Evolutionary conservation across 2,888 invertebrate species (phyloP), one percentile per base, ranked within the genome.

Genomic region (Chrysotoxum bicinctum): DNA sequence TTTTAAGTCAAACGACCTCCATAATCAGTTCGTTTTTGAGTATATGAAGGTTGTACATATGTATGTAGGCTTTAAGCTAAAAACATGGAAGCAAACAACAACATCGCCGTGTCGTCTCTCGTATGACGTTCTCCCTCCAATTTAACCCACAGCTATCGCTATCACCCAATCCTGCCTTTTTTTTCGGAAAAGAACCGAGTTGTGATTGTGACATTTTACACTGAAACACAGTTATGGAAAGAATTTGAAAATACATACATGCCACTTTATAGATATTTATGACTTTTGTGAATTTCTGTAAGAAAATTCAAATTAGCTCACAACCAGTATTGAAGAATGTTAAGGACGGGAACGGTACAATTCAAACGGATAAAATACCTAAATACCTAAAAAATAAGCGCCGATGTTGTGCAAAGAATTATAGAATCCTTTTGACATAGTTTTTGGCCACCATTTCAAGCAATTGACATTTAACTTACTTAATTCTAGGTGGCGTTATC

Each of bases 191-290:
- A 56, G 19, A 56, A 14, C 35, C 21, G 21, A 58, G n/a, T 37
- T 58, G 58, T 58, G 35, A 37, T 58, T 58, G 58, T 58, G 58
- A 37, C 58, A 58, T 37, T 58, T 37, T 37, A 58, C 19, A 37
- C 32, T 35, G 21, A 58, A 35, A 58, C 14, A 58, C 35, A 30
- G 30, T 54, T 32, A 30, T 54, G 14, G 35, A 30, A 37, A 37
- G 9, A 35, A n/a, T 37, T 58, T 58, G 35, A 37, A 58, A 37
- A 7, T 26, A 3, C 3, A 26, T 58, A 21, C 56, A 21, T 58
- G 58, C 14, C 35, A 58, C 21, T 58, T 58, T 58, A 58, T 58
- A 37, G 58, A 37, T 58, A 58, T 58, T 58, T 58, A 58, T 58
- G 58, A 58, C 35, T 58, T 58, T 58, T 35, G 35, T 21, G 37